Conservation (phyloP, 1,140 invertebrate species). For the Campoletis sonorensis region DNA sequence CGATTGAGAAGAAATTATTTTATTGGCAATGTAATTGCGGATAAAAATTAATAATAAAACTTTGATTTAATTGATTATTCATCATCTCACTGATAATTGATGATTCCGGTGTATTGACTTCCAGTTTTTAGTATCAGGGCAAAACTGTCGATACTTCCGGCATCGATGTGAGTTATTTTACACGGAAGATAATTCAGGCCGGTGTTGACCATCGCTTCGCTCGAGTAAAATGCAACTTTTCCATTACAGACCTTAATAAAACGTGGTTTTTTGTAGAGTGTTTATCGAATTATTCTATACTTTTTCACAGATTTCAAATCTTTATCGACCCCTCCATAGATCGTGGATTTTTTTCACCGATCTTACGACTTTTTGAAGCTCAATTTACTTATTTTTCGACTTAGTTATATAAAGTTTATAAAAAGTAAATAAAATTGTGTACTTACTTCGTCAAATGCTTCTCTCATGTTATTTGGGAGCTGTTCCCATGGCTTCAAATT, state of each 20-base stretch:
- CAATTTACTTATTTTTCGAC: too few relatives aligned
- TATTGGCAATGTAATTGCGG: too few relatives aligned
- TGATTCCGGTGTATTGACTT: constrained; percentile 50
- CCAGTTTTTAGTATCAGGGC: constrained; percentile 44
- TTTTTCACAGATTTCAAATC: too few relatives aligned
- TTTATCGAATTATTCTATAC: too few relatives aligned
- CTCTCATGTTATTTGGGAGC: constrained; percentile 39
- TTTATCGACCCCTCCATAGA: too few relatives aligned
- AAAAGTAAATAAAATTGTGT: too few relatives aligned
- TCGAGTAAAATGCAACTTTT: constrained; percentile 52
- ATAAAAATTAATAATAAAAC: too few relatives aligned
- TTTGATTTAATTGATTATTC: background rate
- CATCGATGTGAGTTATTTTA: constrained; percentile 47
- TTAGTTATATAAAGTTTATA: too few relatives aligned
- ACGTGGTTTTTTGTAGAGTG: too few relatives aligned
- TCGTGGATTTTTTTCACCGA: too few relatives aligned
- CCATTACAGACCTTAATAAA: constrained; percentile 52
- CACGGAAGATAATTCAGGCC: constrained; percentile 46
- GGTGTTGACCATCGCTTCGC: constrained; percentile 43
- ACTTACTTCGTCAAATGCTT: constrained; percentile 48
- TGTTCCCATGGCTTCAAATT: constrained; percentile 43
- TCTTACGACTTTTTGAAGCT: too few relatives aligned
- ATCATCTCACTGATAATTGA: constrained; percentile 58
- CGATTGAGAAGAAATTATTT: too few relatives aligned
- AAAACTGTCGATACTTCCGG: constrained; percentile 48